phyloP scores from a whole-genome alignment of 2,797 vertebrate genomes.

The Loris lydekkerianus region DNA sequence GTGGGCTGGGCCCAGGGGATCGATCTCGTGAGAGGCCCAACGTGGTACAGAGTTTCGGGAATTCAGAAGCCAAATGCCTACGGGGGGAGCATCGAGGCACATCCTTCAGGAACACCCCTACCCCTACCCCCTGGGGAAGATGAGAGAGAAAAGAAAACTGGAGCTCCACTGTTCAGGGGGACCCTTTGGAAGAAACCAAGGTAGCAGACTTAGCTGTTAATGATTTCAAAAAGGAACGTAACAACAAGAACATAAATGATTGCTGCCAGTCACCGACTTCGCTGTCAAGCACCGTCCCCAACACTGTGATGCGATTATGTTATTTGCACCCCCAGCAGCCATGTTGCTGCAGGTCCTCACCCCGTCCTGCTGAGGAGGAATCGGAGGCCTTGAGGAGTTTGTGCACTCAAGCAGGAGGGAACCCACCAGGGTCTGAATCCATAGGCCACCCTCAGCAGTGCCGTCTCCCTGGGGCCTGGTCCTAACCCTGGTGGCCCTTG shows the following conservation, averaged over 20 bases:
- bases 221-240: neutral
- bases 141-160: fast-evolving
- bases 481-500: fast-evolving
- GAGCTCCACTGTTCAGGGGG: neutral
- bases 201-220: neutral
- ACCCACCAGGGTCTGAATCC: neutral
- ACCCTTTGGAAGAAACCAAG: neutral
- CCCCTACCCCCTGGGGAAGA: neutral
- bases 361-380: neutral
- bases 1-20: neutral
- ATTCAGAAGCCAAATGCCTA: neutral
- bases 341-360: fast-evolving
- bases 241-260: neutral
- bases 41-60: neutral
- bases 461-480: neutral
- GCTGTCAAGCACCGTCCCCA: fast-evolving
- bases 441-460: neutral
- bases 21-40: neutral
- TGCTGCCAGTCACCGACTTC: fast-evolving
- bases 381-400: neutral
- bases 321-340: fast-evolving
- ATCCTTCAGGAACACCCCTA: neutral
- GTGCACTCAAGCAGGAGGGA: fast-evolving
- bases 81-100: neutral
- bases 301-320: fast-evolving